Base-by-base conservation (phyloP, 2,888 invertebrate species). In the Drosophila monieri region DNA sequence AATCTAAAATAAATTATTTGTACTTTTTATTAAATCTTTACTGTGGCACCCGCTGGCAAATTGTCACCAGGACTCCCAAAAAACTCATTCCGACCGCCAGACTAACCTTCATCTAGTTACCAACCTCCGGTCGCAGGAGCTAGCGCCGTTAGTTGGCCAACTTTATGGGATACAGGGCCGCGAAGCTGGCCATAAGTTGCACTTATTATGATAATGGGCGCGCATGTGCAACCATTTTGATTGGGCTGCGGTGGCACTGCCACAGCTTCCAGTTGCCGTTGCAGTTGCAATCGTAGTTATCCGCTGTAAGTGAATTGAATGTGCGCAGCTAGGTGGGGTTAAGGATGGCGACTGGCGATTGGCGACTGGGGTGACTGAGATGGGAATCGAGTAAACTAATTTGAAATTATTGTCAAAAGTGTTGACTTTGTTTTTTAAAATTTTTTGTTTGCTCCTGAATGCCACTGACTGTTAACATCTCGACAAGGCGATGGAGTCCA, bases 321-420 rank as follows among this genome's bases (percentile, higher is more conserved):
- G 75, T 57, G 66, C 64, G 51, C 59, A 53, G 58, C 35, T 58
- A 54, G 12, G 6, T 23, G 25, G 6, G 25, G 8, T 6, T 4
- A 35, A 35, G 3, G 35, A 35, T 35, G 23, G 14, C 35, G 35
- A 35, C n/a, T n/a, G n/a, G n/a, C n/a, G n/a, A n/a, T n/a, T 35
- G 23, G 14, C 18, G 41, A 21, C 54, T 32, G 30, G 30, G 41
- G 14, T 4, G 15, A 25, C 25, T 39, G 3, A 18, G 10, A 6
- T 2, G 18, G 23, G 32, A 68, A 21, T 39, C 39, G 35, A 27
- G 27, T 57, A 60, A 41, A 66, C 55, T 68, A 51, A 73, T 73
- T 80, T 78, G 80, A 85, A 70, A 80, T 80, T 78, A 43, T 55
- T 85, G 81, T 80, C 80, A 87, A 80, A 87, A 85, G 74, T 84